phyloP scores from a whole-genome alignment of 1,140 invertebrate genomes.

The Paracyclopina nana region DNA sequence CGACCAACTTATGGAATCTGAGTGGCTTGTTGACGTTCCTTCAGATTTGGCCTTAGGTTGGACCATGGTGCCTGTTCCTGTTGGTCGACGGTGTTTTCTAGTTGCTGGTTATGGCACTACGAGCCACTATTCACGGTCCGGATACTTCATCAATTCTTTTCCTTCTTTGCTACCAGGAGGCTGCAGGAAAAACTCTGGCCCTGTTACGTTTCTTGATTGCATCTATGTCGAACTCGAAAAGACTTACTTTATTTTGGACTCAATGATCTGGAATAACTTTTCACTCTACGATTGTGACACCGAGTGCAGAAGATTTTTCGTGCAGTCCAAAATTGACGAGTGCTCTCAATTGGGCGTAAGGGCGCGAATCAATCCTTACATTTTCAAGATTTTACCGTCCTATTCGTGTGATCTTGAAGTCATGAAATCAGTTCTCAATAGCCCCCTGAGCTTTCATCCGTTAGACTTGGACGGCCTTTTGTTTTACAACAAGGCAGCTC shows the following conservation, averaged over 20 bases:
- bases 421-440: neutral
- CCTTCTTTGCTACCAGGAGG: slow-evolving; percentile 55
- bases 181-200: slow-evolving; percentile 20
- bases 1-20: slow-evolving; percentile 49
- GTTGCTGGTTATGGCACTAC: slow-evolving; percentile 49
- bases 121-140: slow-evolving; percentile 45
- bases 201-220: slow-evolving; percentile 29
- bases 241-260: slow-evolving; percentile 31
- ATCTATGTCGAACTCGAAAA: slow-evolving; percentile 28
- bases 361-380: slow-evolving; percentile 30
- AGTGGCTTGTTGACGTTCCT: slow-evolving; percentile 73
- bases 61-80: slow-evolving; percentile 59
- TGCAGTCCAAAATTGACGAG: slow-evolving; percentile 43
- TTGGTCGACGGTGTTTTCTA: slow-evolving; percentile 51
- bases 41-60: slow-evolving; percentile 52
- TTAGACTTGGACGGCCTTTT: slow-evolving; percentile 46
- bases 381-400: slow-evolving; percentile 24
- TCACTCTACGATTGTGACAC: slow-evolving; percentile 53
- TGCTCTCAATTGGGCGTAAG: slow-evolving; percentile 25
- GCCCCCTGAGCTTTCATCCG: slow-evolving; percentile 7
- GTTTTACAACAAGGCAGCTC: slow-evolving; percentile 55
- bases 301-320: slow-evolving; percentile 54
- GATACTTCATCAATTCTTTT: slow-evolving; percentile 36
- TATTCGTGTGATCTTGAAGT: neutral
- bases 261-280: slow-evolving; percentile 47